Evolutionary conservation across 2,797 vertebrate genomes (phyloP).

Genomic region (Smutsia gigantea): DNA sequence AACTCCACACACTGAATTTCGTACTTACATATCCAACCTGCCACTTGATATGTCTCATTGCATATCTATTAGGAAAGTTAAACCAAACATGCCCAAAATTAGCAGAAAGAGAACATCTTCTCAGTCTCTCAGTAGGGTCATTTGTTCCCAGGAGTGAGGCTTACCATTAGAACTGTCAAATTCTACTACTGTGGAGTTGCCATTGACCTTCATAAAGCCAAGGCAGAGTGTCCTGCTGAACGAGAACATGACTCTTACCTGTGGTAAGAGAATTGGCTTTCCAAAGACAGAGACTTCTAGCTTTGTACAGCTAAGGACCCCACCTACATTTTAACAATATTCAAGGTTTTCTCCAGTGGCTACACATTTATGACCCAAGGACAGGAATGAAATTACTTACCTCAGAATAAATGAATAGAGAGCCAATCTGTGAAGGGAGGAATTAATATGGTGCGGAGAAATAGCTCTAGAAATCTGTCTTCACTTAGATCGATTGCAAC

Average conservation of each 20-base stretch:
- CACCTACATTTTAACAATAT: not conserved
- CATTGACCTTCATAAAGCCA: not conserved
- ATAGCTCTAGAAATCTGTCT: not conserved
- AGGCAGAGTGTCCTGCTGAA: not conserved
- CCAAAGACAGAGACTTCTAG: not conserved
- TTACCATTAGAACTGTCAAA: not conserved
- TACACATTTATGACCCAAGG: not conserved
- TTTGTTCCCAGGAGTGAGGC: not conserved
- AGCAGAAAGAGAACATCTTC: not conserved
- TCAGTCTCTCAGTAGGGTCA: not conserved
- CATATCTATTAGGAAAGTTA: not conserved
- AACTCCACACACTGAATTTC: not conserved
- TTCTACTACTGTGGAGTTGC: not conserved
- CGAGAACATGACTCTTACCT: not conserved
- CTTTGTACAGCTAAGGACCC: not conserved
- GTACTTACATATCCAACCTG: not conserved
- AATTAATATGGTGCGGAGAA: constrained; percentile 49
- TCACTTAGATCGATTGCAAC: not conserved
- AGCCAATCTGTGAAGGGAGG: constrained; percentile 67
- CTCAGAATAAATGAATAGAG: constrained; percentile 19
- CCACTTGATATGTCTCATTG: not conserved
- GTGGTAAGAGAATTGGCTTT: not conserved
- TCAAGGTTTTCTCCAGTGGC: not conserved
- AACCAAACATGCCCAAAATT: not conserved
- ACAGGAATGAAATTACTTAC: constrained; percentile 15